These are phyloP conservation scores for Brachionus koreanus DNA, from an alignment of 1,140 invertebrate genomes.

Conservation along the genomic window DNA sequence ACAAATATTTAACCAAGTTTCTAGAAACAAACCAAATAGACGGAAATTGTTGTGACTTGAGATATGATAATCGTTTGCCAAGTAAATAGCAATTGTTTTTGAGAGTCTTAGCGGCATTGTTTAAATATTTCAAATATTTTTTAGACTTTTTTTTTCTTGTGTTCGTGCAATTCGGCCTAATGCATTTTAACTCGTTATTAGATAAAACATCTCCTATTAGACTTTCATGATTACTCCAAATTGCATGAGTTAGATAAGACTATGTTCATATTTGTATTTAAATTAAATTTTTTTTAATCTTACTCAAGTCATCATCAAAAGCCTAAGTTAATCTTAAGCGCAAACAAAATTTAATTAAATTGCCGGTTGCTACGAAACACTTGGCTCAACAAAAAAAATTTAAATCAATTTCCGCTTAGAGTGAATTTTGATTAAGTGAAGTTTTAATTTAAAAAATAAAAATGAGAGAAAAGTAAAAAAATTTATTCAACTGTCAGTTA, in stretches of 20 bases:
- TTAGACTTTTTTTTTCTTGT: not conserved
- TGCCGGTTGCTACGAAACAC: not conserved
- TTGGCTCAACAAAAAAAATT: not conserved
- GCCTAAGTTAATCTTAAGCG: not conserved
- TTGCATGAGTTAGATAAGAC: not conserved
- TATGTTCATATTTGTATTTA: too few relatives aligned
- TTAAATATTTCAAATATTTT: not conserved
- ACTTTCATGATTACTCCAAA: not conserved
- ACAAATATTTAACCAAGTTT: constrained; percentile 24
- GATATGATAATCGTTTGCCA: not conserved
- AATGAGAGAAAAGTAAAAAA: not conserved
- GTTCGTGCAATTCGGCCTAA: not conserved
- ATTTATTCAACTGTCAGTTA: not conserved
- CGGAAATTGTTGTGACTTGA: not conserved
- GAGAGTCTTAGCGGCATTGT: constrained; percentile 2
- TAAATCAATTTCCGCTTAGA: not conserved
- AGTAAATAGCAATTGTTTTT: constrained; percentile 5
- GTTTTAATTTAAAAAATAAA: not conserved
- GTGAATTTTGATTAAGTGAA: not conserved
- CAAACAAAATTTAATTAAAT: not conserved
- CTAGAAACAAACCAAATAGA: not conserved
- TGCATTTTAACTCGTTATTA: not conserved
- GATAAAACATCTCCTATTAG: not conserved
- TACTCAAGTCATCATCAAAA: not conserved
- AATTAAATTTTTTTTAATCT: not conserved